phyloP scores from a whole-genome alignment of 1,140 invertebrate genomes.

The Lepidurus packardi region DNA sequence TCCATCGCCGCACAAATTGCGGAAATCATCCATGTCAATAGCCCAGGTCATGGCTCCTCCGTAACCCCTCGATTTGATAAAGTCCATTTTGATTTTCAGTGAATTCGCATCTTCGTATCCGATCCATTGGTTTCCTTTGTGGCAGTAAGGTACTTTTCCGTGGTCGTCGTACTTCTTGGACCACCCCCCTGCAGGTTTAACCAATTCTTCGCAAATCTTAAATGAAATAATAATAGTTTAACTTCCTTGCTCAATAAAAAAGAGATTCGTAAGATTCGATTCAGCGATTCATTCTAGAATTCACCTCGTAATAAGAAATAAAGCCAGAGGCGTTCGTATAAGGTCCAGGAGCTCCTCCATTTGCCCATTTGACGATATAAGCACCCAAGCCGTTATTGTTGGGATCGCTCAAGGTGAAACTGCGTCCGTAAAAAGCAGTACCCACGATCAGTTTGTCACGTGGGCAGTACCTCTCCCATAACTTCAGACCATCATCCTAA shows the following conservation, averaged over 20 bases:
- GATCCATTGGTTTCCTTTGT: conserved; percentile 79
- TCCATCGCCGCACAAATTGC: conserved; percentile 35
- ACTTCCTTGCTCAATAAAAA: not conserved
- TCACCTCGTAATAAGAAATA: conserved; percentile 73
- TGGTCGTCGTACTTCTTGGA: conserved; percentile 71
- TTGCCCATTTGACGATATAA: conserved; percentile 66
- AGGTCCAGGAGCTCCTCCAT: conserved; percentile 71
- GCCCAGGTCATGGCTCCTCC: conserved; percentile 80
- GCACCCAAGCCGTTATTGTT: conserved; percentile 74
- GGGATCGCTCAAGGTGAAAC: conserved; percentile 68
- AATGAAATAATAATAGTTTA: conserved; percentile 23
- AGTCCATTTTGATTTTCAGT: conserved; percentile 80
- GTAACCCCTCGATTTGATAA: conserved; percentile 70
- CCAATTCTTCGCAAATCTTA: conserved; percentile 68
- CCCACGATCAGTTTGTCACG: conserved; percentile 81
- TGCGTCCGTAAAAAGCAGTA: conserved; percentile 77
- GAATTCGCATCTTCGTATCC: conserved; percentile 78
- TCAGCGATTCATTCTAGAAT: not conserved
- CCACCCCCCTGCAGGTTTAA: conserved; percentile 64
- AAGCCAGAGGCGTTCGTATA: conserved; percentile 80
- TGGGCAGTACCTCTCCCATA: conserved; percentile 80
- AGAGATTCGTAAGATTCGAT: not conserved
- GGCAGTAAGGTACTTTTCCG: conserved; percentile 75
- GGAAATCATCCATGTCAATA: conserved; percentile 44
- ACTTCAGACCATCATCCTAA: conserved; percentile 72